Percentiles rank a stretch among this genome's conserved stretches.
These are phyloP conservation scores for Diplodus sargus DNA, from an alignment of 2,797 vertebrate species.

Conservation along the genomic window DNA sequence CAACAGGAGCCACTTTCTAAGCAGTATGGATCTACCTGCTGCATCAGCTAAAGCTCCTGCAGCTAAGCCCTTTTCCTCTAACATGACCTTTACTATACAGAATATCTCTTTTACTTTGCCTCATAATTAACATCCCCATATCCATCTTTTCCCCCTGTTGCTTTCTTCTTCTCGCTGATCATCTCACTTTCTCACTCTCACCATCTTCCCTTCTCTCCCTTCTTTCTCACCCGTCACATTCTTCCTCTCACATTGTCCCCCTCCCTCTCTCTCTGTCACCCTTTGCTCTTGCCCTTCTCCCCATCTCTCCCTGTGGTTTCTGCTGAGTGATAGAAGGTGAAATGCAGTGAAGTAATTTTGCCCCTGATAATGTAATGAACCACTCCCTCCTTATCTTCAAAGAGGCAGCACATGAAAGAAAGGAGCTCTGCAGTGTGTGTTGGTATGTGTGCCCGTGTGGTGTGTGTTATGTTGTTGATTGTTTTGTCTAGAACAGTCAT, in stretches of 20 bases:
- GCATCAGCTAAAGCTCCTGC: slow-evolving; percentile 1
- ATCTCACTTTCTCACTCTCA: neutral
- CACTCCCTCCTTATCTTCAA: slow-evolving; percentile 75
- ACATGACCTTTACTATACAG: slow-evolving; percentile 3
- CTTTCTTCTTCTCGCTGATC: neutral
- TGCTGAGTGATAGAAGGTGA: slow-evolving; percentile 60
- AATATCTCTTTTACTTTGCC: neutral
- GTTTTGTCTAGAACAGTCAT: slow-evolving; percentile 77
- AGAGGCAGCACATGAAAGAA: slow-evolving; percentile 64
- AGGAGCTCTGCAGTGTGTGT: slow-evolving; percentile 37
- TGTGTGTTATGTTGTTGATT: slow-evolving; percentile 56
- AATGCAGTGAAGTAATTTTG: slow-evolving; percentile 65
- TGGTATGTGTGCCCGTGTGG: slow-evolving; percentile 21
- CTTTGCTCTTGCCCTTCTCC: neutral
- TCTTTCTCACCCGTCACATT: slow-evolving; percentile 3
- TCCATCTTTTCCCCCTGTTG: neutral
- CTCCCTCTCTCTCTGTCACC: slow-evolving; percentile 17
- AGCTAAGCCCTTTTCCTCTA: slow-evolving; percentile 4
- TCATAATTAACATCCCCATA: neutral
- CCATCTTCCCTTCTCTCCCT: neutral
- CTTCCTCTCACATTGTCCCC: slow-evolving; percentile 17
- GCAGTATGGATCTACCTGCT: neutral
- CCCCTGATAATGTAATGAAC: slow-evolving; percentile 66
- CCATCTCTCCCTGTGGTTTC: slow-evolving; percentile 20
- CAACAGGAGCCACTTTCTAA: neutral